A percentile compares a stretch with the other conserved stretches of the same genome.
phyloP scores from a whole-genome alignment of 2,888 invertebrate species.

The Hoplodrina blanda region DNA sequence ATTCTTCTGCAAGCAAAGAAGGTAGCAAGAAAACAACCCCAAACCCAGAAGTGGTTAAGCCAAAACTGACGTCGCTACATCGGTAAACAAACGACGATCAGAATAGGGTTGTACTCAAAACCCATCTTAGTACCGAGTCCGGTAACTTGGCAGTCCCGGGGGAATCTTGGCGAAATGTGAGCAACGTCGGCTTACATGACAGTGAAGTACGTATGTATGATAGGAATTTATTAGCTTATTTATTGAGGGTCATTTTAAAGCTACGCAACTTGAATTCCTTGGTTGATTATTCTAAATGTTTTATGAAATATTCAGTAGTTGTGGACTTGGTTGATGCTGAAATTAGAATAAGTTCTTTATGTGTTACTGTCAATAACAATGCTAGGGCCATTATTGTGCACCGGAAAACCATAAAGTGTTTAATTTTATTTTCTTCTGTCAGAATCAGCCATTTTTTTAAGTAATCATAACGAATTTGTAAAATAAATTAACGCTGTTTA shows the following conservation, averaged over 20 bases:
- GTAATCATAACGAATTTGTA: too few species aligned
- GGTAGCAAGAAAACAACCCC: too few species aligned
- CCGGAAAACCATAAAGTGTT: too few species aligned
- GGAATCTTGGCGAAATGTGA: slow-evolving; percentile 67
- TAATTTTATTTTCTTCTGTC: too few species aligned
- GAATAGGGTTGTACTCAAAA: slow-evolving; percentile 60
- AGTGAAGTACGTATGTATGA: slow-evolving; percentile 57
- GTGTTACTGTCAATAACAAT: too few species aligned
- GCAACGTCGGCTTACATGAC: slow-evolving; percentile 63
- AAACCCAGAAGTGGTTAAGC: too few species aligned
- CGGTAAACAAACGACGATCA: slow-evolving; percentile 25
- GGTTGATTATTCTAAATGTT: slow-evolving; percentile 49
- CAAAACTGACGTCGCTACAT: background rate
- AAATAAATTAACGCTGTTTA: too few species aligned
- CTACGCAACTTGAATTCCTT: slow-evolving; percentile 47
- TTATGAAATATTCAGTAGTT: slow-evolving; percentile 40
- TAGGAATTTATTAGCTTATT: slow-evolving; percentile 60
- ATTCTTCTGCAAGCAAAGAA: too few species aligned
- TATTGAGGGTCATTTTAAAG: slow-evolving; percentile 51
- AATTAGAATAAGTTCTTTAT: background rate
- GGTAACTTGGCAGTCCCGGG: slow-evolving; percentile 64
- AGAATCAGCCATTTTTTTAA: too few species aligned
- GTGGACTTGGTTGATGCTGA: background rate
- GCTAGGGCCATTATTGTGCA: too few species aligned
- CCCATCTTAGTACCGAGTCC: slow-evolving; percentile 55